These are phyloP conservation scores for Rhopalosiphum maidis DNA, from an alignment of 1,140 invertebrate species.

Conservation along the genomic window DNA sequence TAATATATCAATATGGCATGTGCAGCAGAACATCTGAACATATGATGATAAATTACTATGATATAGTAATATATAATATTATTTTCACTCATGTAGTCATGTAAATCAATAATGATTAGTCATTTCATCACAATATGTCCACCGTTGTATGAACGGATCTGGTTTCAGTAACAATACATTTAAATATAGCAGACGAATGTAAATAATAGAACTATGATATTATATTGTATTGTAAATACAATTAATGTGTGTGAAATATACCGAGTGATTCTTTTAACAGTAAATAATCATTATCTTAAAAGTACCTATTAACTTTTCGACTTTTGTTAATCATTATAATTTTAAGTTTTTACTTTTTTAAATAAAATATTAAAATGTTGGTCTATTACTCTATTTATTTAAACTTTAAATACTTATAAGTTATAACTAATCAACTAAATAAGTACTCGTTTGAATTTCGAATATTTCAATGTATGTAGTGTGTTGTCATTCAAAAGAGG, in stretches of 20 bases:
- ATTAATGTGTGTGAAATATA: not conserved
- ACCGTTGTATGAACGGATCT: not conserved
- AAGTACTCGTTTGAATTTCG: not conserved
- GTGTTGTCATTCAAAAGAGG: not conserved
- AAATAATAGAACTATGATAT: too few relatives aligned
- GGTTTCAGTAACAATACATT: slow-evolving; percentile 4
- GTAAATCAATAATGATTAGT: too few relatives aligned
- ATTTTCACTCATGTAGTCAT: not conserved
- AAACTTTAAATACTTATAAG: not conserved
- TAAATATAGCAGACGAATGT: not conserved
- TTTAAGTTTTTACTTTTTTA: too few relatives aligned
- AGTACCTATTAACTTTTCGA: not conserved
- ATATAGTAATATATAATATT: not conserved
- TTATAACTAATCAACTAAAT: not conserved
- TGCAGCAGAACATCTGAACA: not conserved
- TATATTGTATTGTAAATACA: not conserved
- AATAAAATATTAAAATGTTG: not conserved
- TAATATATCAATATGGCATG: not conserved
- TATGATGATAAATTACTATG: not conserved
- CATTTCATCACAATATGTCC: not conserved
- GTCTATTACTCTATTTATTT: not conserved
- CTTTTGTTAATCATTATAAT: too few relatives aligned
- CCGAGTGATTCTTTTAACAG: not conserved
- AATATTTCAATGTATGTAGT: too few relatives aligned
- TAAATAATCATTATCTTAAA: not conserved